phyloP scores from a whole-genome alignment of 30 jellyfish, hydroid and myxozoan genomes.

The Aurelia aurita complex sp. Pacific region DNA sequence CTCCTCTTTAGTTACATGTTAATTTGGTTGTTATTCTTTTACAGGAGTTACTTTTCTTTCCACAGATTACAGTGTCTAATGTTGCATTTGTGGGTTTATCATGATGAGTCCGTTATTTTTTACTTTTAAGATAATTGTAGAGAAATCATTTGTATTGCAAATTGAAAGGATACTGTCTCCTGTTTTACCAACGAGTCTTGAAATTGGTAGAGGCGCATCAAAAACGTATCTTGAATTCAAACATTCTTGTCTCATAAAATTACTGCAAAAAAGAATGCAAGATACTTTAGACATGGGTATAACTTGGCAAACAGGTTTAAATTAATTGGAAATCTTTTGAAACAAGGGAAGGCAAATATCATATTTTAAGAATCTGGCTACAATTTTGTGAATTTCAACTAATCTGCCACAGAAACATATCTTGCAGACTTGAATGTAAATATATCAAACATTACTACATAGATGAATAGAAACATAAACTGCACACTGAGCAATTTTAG shows the following conservation, averaged over 20 bases:
- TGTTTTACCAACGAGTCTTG: slow-evolving; percentile 92
- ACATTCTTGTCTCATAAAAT: slow-evolving; percentile 94
- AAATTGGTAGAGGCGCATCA: slow-evolving; percentile 84
- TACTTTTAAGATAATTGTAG: too few relatives aligned
- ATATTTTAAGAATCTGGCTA: too few relatives aligned
- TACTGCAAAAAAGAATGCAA: slow-evolving; percentile 52
- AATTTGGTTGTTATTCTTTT: too few relatives aligned
- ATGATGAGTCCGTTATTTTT: too few relatives aligned
- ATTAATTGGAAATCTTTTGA: not conserved
- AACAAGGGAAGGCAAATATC: too few relatives aligned
- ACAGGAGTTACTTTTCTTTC: too few relatives aligned
- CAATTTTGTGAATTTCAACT: too few relatives aligned
- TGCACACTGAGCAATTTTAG: not conserved
- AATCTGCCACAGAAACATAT: too few relatives aligned
- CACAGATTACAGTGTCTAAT: too few relatives aligned
- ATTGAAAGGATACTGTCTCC: slow-evolving; percentile 91
- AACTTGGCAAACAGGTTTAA: not conserved
- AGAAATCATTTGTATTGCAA: not conserved
- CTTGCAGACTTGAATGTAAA: too few relatives aligned
- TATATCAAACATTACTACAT: not conserved
- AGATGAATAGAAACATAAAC: not conserved
- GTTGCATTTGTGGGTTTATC: too few relatives aligned
- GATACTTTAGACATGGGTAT: not conserved
- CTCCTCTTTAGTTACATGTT: too few relatives aligned
- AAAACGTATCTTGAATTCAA: slow-evolving; percentile 86